Evolutionary conservation across 2,113 vertebrate species (phyloP), one percentile per base, ranked within the genome.

Genomic region (Daphoenositta chrysoptera): DNA sequence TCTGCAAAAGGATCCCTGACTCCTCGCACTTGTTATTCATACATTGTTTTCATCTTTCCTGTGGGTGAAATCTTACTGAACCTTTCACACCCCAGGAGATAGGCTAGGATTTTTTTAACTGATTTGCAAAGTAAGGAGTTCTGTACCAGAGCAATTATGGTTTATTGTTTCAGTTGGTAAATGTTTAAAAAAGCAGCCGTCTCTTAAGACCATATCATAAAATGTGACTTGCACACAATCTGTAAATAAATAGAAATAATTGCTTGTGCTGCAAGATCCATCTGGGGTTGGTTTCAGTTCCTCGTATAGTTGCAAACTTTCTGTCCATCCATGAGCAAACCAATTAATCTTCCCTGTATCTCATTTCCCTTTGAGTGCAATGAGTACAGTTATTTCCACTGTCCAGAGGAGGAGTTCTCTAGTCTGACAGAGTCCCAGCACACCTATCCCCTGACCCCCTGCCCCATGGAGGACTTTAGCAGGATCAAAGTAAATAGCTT

Each of bases 241-340:
- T 78, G 86, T 83, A 87, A 95, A 93, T 87, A 95, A 87, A 79
- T 73, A 85, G 69, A 91, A 95, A 94, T 71, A 84, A 91, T 76
- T 72, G 31, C 87, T 71, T 73, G 50, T 26, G 56, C 83, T 81
- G 64, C 64, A 70, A 82, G 40, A 93, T 89, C 69, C 65, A 84
- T 64, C 76, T 6, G 12, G 53, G 40, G 6, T 12, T 82, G 57
- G 18, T 89, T 87, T 94, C 65, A 53, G 69, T 76, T 95, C 89
- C 83, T 94, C 11, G 1, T 91, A 37, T 21, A 76, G 72, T 17
- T 68, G 81, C 65, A 92, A 94, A 58, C 64, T 93, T 93, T 90
- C 68, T 91, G 50, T n/a, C 19, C n/a, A 37, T 44, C 58, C 92
- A 5, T 40, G 11, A 86, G 24, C 31, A 81, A 90, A 70, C 20